phyloP scores from a whole-genome alignment of 2,797 vertebrate genomes.

The Toxotes lorentzi region DNA sequence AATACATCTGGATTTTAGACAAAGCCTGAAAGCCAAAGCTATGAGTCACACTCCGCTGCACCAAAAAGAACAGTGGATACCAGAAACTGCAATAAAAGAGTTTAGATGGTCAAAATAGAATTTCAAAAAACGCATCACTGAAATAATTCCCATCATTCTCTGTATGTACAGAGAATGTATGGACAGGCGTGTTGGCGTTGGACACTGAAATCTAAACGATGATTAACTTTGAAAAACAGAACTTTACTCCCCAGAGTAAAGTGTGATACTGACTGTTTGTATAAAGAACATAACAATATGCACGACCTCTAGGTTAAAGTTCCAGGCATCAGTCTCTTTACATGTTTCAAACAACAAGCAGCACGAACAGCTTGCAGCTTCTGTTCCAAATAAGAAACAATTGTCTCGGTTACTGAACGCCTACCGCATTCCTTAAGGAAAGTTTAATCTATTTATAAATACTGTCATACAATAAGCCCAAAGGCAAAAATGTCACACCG shows the following conservation, averaged over 20 bases:
- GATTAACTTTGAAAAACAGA: conserved; percentile 10
- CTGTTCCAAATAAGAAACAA: conserved; percentile 27
- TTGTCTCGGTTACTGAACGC: conserved; percentile 52
- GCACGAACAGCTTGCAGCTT: conserved; percentile 27
- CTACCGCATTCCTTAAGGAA: conserved; percentile 64
- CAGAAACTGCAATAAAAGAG: not conserved
- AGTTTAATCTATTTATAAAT: conserved; percentile 76
- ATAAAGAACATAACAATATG: conserved; percentile 15
- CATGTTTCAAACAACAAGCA: conserved; percentile 37
- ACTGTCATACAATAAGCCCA: conserved; percentile 73
- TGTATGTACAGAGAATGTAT: not conserved
- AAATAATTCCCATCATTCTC: not conserved
- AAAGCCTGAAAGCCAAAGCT: not conserved
- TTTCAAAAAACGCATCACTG: not conserved
- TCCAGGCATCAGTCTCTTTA: conserved; percentile 45
- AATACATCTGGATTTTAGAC: conserved; percentile 30
- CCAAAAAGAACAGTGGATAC: not conserved
- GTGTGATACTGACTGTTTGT: conserved; percentile 21
- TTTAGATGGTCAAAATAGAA: not conserved
- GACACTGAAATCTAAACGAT: not conserved
- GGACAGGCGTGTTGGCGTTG: not conserved
- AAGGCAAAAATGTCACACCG: conserved; percentile 64
- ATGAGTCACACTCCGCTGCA: not conserved
- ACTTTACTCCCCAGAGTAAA: conserved; percentile 7
- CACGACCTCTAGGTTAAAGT: conserved; percentile 32